phyloP scores from a whole-genome alignment of 2,797 vertebrate genomes.

The Cuniculus paca region DNA sequence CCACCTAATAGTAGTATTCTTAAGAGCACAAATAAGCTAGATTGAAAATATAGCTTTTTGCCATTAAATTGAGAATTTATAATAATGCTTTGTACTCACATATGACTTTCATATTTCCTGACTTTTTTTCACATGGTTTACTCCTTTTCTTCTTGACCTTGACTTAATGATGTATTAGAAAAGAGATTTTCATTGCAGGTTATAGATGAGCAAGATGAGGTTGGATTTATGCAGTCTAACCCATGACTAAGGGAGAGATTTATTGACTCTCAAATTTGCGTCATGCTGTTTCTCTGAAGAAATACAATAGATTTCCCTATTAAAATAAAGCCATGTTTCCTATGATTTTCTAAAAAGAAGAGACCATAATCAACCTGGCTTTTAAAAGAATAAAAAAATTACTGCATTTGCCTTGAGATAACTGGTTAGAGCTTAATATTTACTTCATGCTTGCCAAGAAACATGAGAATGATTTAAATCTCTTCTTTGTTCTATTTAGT shows the following conservation, averaged over 20 bases:
- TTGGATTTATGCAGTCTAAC: not conserved
- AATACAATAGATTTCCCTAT: not conserved
- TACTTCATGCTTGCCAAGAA: slow-evolving; percentile 38
- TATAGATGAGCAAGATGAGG: not conserved
- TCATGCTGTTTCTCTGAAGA: not conserved
- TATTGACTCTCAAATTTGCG: not conserved
- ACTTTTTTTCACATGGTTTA: not conserved
- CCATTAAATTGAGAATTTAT: not conserved
- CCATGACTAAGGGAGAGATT: not conserved
- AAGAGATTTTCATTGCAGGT: not conserved
- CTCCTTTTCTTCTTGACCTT: not conserved
- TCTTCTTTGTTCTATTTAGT: not conserved
- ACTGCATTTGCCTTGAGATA: not conserved
- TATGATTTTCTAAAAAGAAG: slow-evolving; percentile 13
- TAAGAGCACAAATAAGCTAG: not conserved
- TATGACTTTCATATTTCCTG: not conserved
- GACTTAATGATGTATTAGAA: not conserved
- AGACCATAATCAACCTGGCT: not conserved
- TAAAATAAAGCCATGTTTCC: not conserved
- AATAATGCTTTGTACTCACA: not conserved
- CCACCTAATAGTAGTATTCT: not conserved
- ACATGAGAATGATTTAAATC: not conserved
- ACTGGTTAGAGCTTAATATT: not conserved
- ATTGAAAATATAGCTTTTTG: not conserved
- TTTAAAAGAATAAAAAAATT: not conserved